Percentiles rank a stretch among this genome's conserved stretches.
Evolutionary conservation across 2,797 vertebrate genomes (phyloP).

Genomic region (Helarctos malayanus): DNA sequence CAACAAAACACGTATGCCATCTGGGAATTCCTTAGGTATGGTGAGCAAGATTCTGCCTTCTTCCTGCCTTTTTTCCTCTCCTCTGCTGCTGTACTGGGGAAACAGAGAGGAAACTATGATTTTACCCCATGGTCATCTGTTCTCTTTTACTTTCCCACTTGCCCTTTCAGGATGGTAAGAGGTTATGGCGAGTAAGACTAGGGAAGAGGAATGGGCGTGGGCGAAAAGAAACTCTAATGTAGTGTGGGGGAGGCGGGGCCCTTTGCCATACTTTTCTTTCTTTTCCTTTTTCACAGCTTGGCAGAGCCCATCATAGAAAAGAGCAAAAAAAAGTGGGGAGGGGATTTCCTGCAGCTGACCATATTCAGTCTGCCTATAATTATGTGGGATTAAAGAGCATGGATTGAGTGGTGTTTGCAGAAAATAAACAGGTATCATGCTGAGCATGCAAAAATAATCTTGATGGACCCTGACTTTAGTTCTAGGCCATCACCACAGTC

Average conservation of each 20-base stretch:
- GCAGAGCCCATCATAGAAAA: neutral
- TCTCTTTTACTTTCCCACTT: neutral
- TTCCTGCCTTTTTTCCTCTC: neutral
- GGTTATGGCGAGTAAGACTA: neutral
- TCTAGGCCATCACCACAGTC: neutral
- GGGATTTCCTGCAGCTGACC: neutral
- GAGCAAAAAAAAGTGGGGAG: neutral
- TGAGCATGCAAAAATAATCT: neutral
- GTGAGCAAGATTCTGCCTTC: neutral
- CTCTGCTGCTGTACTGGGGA: neutral
- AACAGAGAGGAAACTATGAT: neutral
- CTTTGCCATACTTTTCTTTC: neutral
- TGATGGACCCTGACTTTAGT: neutral
- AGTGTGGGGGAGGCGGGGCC: no score
- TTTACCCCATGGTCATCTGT: neutral
- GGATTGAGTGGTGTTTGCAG: neutral
- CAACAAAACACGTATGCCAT: fast-evolving
- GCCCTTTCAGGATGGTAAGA: neutral
- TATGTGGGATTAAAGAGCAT: neutral
- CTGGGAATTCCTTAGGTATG: neutral
- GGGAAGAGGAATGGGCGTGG: neutral
- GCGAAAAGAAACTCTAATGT: neutral
- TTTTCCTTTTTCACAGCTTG: neutral
- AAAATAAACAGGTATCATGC: constrained; percentile 21
- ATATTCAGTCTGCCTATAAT: neutral